phyloP scores from a whole-genome alignment of 1,140 invertebrate species.

The Melitaea cinxia region DNA sequence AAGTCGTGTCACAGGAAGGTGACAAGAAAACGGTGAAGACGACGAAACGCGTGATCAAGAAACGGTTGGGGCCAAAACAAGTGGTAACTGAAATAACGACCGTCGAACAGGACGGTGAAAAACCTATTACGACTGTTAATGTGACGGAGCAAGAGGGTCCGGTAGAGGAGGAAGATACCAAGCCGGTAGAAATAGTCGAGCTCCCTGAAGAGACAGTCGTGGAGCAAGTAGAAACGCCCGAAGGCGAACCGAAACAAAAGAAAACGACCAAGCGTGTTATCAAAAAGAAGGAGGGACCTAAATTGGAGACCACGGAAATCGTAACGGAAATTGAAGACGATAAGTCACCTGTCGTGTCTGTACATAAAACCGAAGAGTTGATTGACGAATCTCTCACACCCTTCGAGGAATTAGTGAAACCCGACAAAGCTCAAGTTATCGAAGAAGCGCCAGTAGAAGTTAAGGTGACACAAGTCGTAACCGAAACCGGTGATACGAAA shows the following conservation, averaged over 20 bases:
- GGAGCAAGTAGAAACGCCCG: constrained; percentile 37
- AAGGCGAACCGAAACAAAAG: constrained; percentile 62
- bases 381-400: constrained; percentile 15
- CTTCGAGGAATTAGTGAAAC: background rate
- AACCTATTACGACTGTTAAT: background rate
- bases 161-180: too few species aligned
- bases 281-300: constrained; percentile 23
- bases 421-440: background rate
- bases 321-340: background rate
- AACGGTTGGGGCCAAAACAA: background rate
- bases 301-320: background rate
- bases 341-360: background rate
- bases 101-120: background rate
- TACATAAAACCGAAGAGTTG: background rate
- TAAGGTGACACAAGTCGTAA: background rate
- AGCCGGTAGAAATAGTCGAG: background rate
- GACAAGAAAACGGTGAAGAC: constrained; percentile 6
- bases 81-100: background rate
- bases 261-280: constrained; percentile 62
- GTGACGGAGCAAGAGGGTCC: background rate
- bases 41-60: constrained; percentile 42
- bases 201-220: background rate
- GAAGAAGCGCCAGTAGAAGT: background rate
- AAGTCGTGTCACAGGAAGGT: background rate
- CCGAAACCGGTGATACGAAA: background rate